These are phyloP conservation scores for Holothuria leucospilota DNA, from an alignment of 53 echinoderm and acorn worm genomes.

Conservation along the genomic window DNA sequence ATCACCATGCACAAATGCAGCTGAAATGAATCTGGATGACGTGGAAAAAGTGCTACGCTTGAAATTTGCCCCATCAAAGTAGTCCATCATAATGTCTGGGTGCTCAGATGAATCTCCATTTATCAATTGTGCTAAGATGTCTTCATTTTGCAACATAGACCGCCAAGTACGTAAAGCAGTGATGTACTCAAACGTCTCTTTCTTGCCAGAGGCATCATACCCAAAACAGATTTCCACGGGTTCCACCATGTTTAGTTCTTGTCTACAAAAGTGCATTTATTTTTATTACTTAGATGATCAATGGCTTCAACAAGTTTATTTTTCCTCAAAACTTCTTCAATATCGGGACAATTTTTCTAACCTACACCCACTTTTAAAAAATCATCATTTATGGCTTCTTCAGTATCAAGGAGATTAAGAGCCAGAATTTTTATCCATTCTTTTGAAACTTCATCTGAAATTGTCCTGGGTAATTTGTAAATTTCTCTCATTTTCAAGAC, in stretches of 20 bases:
- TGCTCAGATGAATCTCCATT: neutral
- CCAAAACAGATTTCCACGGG: constrained; percentile 9
- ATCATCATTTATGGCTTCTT: constrained; percentile 9
- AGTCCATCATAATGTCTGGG: neutral
- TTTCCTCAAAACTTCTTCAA: constrained; percentile 1
- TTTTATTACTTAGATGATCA: constrained; percentile 8
- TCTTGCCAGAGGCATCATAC: neutral
- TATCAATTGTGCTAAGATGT: neutral
- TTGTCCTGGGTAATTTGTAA: constrained; percentile 15
- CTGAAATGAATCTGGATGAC: no score
- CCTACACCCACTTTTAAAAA: neutral
- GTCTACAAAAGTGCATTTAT: constrained; percentile 27
- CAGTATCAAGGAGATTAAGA: constrained; percentile 2
- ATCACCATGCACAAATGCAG: no score
- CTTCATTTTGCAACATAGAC: neutral
- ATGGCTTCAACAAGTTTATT: constrained; percentile 3
- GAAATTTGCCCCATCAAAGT: constrained; percentile 6
- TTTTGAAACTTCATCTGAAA: constrained; percentile 8
- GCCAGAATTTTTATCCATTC: neutral
- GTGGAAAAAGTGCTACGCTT: no score
- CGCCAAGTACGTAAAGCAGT: neutral
- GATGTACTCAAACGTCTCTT: neutral
- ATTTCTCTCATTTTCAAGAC: constrained; percentile 20
- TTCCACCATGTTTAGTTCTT: neutral
- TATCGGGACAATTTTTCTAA: constrained; percentile 8